Conservation (phyloP, 2,113 vertebrate species). For the Mungos mungo region DNA sequence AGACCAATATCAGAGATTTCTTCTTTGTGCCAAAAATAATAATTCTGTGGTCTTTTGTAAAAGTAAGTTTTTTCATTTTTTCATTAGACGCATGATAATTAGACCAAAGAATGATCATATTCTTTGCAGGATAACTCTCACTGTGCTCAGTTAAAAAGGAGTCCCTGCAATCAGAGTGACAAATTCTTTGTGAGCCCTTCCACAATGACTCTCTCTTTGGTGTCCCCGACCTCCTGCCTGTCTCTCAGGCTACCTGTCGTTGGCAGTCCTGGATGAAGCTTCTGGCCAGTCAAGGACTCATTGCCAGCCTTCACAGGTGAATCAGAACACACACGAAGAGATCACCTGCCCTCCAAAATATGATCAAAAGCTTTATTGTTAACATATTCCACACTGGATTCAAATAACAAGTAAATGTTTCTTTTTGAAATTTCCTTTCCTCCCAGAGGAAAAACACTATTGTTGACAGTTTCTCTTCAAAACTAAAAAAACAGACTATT, state of each 20-base stretch:
- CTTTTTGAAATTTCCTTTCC: neutral
- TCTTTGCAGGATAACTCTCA: neutral
- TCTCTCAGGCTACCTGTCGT: neutral
- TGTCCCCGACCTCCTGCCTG: neutral
- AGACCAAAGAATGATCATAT: neutral
- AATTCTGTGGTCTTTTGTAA: neutral
- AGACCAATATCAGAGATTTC: neutral
- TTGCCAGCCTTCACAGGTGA: neutral
- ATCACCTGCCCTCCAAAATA: neutral
- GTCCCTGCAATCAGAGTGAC: neutral
- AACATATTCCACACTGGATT: neutral
- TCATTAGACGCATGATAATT: constrained; percentile 1
- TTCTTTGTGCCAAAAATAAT: neutral
- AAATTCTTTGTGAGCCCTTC: neutral
- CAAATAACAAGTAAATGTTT: constrained; percentile 13
- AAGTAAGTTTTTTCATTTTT: neutral
- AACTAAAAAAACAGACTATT: neutral
- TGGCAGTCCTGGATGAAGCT: neutral
- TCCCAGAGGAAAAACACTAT: neutral
- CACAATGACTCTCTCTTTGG: neutral
- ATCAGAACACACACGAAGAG: neutral
- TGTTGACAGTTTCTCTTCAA: neutral
- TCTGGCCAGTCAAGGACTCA: neutral
- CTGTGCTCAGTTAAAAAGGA: neutral
- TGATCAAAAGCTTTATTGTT: neutral